phyloP scores from a whole-genome alignment of 2,888 invertebrate species.

The Tetranychus piercei region DNA sequence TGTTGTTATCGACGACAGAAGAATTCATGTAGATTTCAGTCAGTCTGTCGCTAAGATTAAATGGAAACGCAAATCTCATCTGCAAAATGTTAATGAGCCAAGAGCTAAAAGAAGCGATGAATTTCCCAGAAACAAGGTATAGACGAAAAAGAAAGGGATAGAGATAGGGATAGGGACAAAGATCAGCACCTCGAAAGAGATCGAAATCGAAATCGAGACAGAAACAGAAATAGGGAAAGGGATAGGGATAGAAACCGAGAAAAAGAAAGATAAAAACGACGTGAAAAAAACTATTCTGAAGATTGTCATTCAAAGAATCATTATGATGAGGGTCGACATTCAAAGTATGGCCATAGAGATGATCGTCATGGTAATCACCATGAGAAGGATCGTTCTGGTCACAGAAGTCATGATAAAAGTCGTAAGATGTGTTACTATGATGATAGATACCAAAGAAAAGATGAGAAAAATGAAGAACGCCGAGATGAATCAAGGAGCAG shows the following conservation, averaged over 20 bases:
- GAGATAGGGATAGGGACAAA: background rate
- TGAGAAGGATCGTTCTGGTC: background rate
- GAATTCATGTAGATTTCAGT: slow-evolving; percentile 98
- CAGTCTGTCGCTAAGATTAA: slow-evolving; percentile 89
- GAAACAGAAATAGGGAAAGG: background rate
- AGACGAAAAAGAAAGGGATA: background rate
- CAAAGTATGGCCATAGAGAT: background rate
- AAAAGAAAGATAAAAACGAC: background rate
- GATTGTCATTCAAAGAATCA: background rate
- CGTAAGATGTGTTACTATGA: background rate
- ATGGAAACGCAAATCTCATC: slow-evolving; percentile 42
- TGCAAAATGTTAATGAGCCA: background rate
- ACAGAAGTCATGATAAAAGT: background rate
- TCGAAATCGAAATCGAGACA: background rate
- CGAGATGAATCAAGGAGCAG: background rate
- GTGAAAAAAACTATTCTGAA: background rate
- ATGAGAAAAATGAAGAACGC: background rate
- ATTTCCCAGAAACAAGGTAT: background rate
- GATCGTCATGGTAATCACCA: background rate
- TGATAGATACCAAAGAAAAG: background rate
- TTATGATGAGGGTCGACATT: background rate
- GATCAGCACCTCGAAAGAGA: background rate
- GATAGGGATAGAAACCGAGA: background rate
- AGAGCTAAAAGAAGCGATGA: background rate
- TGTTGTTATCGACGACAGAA: slow-evolving; percentile 88